These are phyloP conservation scores for Callorhinus ursinus DNA, from an alignment of 2,113 vertebrate species.

Conservation along the genomic window DNA sequence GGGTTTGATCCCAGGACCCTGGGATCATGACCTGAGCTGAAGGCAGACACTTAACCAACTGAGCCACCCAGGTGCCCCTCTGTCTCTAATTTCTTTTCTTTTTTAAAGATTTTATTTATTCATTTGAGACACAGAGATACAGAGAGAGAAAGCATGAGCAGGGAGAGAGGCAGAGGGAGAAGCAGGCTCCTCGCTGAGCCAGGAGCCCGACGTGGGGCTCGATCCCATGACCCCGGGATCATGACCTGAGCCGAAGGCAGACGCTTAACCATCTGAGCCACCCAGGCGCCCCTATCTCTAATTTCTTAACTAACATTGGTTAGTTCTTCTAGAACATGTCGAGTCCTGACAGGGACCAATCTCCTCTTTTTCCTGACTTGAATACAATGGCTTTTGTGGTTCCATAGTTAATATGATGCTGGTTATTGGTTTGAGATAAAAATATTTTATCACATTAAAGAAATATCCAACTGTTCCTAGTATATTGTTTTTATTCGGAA, in stretches of 20 bases:
- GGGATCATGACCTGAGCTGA: background rate
- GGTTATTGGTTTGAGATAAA: background rate
- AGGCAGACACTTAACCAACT: background rate
- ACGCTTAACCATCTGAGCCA: background rate
- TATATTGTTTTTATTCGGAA: background rate
- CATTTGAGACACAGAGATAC: too few relatives aligned
- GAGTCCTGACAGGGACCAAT: background rate
- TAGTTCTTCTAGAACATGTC: background rate
- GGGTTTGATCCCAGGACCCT: background rate
- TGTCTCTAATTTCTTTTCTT: background rate
- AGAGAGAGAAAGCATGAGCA: too few relatives aligned
- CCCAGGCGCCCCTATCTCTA: background rate
- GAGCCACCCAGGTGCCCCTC: background rate
- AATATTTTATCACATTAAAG: background rate
- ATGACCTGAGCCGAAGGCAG: background rate
- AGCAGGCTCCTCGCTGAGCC: background rate
- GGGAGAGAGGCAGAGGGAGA: background rate
- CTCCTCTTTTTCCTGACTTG: background rate
- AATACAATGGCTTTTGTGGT: background rate
- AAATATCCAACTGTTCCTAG: background rate
- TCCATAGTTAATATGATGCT: background rate
- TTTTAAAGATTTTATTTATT: background rate
- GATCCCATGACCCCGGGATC: background rate
- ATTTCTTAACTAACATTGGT: background rate
- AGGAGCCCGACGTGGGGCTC: accelerated